These are phyloP conservation scores for Pedetes capensis DNA, from an alignment of 2,113 vertebrate species.

Conservation along the genomic window DNA sequence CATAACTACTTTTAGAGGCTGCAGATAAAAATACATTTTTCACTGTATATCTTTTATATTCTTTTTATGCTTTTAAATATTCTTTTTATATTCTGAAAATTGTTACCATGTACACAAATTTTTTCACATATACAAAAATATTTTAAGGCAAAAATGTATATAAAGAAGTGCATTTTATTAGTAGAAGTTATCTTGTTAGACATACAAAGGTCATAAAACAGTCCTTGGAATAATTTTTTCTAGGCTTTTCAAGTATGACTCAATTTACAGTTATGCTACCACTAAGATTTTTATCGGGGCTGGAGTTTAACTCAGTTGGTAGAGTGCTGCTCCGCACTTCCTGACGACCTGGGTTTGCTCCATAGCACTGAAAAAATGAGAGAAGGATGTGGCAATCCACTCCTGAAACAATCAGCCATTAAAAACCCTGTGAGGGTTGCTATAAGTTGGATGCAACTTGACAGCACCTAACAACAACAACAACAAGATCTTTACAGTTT, in stretches of 20 bases:
- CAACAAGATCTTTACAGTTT: background rate
- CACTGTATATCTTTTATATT: background rate
- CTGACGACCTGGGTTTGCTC: no score
- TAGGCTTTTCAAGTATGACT: background rate
- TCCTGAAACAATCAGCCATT: no score
- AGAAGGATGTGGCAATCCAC: no score
- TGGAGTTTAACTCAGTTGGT: no score
- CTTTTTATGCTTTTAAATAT: background rate
- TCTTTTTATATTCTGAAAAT: background rate
- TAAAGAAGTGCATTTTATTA: constrained; percentile 6
- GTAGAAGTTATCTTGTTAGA: background rate
- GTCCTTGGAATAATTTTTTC: background rate
- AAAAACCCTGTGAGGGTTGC: no score
- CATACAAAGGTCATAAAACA: background rate
- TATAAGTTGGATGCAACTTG: no score
- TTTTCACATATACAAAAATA: background rate
- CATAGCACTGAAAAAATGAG: no score
- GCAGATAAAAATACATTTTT: background rate
- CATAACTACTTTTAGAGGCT: background rate
- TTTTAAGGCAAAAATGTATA: constrained; percentile 10
- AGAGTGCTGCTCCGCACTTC: no score
- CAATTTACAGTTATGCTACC: background rate
- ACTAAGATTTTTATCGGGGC: background rate
- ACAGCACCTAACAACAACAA: no score
- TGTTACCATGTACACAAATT: background rate